Conservation (phyloP, 2,113 vertebrate species). For the Patagioenas fasciata region DNA sequence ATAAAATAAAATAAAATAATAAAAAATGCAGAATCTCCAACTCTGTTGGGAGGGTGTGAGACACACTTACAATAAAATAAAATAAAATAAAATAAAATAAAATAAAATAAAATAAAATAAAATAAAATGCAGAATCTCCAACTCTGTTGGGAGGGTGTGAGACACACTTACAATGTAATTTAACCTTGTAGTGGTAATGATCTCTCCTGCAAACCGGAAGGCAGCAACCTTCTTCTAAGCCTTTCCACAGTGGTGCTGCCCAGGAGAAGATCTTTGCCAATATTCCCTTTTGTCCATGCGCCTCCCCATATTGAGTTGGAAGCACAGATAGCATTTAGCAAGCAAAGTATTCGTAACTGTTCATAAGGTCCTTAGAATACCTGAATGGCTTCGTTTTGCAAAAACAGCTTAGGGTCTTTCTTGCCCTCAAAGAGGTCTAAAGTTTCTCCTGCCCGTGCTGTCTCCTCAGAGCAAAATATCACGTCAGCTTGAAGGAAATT, state of each 20-base stretch:
- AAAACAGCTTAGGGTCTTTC: neutral
- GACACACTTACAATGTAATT: neutral
- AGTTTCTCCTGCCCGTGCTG: neutral
- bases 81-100: no score
- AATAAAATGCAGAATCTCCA: neutral
- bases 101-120: no score
- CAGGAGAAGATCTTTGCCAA: neutral
- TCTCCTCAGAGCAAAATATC: neutral
- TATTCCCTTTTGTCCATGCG: rapidly evolving
- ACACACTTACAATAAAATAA: neutral
- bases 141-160: neutral
- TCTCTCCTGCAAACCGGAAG: neutral
- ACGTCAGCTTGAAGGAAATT: neutral
- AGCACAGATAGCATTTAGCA: neutral
- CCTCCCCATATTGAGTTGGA: neutral
- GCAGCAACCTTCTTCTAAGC: neutral
- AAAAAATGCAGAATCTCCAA: neutral
- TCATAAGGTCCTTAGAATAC: neutral
- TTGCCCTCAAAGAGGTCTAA: no score
- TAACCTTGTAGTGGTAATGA: rapidly evolving
- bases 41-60: neutral
- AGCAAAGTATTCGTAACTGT: neutral
- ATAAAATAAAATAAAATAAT: no score
- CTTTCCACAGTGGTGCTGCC: neutral
- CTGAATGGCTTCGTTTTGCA: neutral